Evolutionary conservation across 2,113 vertebrate genomes (phyloP).

Genomic region (Columba janthina): DNA sequence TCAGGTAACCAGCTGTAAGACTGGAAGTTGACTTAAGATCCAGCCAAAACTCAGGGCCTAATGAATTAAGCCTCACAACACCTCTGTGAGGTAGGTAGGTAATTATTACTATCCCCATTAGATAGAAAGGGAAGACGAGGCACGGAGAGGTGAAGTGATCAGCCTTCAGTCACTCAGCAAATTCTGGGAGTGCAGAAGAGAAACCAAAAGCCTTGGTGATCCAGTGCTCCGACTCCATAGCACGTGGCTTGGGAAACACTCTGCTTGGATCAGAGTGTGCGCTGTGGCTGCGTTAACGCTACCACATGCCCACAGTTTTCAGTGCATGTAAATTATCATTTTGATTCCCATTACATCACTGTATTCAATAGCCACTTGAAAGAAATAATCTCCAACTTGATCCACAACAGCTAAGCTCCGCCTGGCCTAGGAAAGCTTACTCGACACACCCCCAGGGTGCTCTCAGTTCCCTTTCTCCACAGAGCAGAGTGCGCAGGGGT

Average conservation of each 20-base stretch:
- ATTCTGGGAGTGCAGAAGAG: slow-evolving; percentile 24
- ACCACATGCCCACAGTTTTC: background rate
- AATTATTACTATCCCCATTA: slow-evolving; percentile 38
- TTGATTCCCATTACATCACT: background rate
- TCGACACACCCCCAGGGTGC: background rate
- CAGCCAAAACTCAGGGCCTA: slow-evolving; percentile 39
- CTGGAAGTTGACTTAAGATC: slow-evolving; percentile 10
- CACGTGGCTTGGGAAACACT: background rate
- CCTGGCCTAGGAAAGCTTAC: background rate
- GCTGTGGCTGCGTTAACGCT: background rate
- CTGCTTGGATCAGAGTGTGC: background rate
- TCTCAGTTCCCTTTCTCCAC: background rate
- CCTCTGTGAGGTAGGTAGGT: slow-evolving; percentile 69
- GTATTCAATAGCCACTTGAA: background rate
- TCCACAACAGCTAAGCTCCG: background rate
- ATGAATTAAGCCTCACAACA: slow-evolving; percentile 61
- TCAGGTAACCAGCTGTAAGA: background rate
- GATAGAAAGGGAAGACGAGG: slow-evolving; percentile 35
- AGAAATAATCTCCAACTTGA: background rate
- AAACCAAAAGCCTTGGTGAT: slow-evolving; percentile 30
- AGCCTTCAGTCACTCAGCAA: background rate
- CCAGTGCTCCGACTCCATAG: slow-evolving; percentile 47
- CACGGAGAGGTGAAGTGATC: slow-evolving; percentile 46
- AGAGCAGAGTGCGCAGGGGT: background rate
- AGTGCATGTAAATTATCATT: background rate